phyloP scores from a whole-genome alignment of 2,888 invertebrate genomes.

The Synergus laeviventris region DNA sequence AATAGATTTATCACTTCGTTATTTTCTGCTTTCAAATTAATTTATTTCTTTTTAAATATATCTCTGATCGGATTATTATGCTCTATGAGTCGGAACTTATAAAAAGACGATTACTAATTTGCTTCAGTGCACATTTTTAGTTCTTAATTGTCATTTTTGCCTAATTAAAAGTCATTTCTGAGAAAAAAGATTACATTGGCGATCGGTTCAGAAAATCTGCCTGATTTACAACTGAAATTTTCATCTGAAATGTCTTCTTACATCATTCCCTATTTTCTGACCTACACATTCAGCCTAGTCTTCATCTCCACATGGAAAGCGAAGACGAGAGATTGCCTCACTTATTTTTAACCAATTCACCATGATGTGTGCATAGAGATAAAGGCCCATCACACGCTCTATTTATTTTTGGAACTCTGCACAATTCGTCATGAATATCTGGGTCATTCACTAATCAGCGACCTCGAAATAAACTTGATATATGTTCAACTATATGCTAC shows the following conservation, averaged over 20 bases:
- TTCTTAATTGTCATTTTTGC: too few species aligned
- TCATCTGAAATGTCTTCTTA: not conserved
- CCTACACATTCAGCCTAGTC: not conserved
- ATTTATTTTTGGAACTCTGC: constrained; percentile 36
- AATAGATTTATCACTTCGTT: not conserved
- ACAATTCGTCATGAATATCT: constrained; percentile 34
- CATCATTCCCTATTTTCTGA: constrained; percentile 14
- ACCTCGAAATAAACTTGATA: constrained; percentile 33
- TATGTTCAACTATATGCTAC: not conserved
- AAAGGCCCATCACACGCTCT: constrained; percentile 9
- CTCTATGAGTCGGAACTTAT: too few species aligned
- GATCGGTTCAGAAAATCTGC: too few species aligned
- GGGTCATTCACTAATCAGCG: constrained; percentile 36
- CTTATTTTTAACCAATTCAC: constrained; percentile 21
- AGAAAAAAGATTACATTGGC: too few species aligned
- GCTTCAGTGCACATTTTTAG: too few species aligned
- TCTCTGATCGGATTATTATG: too few species aligned
- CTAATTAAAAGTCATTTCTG: too few species aligned
- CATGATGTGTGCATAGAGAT: constrained; percentile 10
- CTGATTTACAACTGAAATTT: not conserved
- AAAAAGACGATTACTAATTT: too few species aligned
- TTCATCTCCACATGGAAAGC: constrained; percentile 19
- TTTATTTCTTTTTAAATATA: too few species aligned
- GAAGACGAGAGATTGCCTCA: constrained; percentile 26
- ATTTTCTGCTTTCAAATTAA: too few species aligned